Evolutionary conservation across 2,888 invertebrate genomes (phyloP).

Genomic region (Isoperla grammatica): DNA sequence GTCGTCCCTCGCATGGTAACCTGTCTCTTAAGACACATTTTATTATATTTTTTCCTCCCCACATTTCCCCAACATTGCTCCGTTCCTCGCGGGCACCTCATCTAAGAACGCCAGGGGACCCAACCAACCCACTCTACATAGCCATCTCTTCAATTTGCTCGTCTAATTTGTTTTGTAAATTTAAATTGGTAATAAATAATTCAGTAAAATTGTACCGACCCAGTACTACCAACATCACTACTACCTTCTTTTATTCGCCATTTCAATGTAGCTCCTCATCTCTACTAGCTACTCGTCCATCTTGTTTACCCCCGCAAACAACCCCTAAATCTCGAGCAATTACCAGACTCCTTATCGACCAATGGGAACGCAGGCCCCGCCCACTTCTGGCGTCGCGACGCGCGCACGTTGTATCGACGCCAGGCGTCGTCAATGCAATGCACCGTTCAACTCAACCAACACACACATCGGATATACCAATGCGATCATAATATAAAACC

Average conservation of each 20-base stretch:
- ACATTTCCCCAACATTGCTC: too few relatives aligned
- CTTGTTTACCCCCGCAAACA: not conserved
- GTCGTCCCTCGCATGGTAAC: too few relatives aligned
- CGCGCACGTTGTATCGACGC: not conserved
- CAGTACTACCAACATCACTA: too few relatives aligned
- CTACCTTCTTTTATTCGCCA: not conserved
- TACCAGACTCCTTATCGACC: not conserved
- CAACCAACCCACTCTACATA: too few relatives aligned
- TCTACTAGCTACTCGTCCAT: not conserved
- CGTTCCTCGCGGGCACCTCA: too few relatives aligned
- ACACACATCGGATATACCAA: too few relatives aligned
- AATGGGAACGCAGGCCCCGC: not conserved
- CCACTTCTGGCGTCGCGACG: constrained; percentile 12
- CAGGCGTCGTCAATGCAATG: too few relatives aligned
- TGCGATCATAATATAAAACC: too few relatives aligned
- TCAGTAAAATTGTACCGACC: constrained; percentile 2
- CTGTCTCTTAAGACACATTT: too few relatives aligned
- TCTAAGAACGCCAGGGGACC: too few relatives aligned
- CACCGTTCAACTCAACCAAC: too few relatives aligned
- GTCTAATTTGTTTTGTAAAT: constrained; percentile 9
- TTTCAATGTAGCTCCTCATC: not conserved
- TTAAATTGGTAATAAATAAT: constrained; percentile 10
- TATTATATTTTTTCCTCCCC: too few relatives aligned
- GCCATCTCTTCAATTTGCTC: constrained; percentile 1
- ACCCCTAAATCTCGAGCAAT: not conserved